Percentiles rank a stretch among this genome's conserved stretches.
Conservation (phyloP, 1,140 invertebrate species). For the Procambarus clarkii region DNA sequence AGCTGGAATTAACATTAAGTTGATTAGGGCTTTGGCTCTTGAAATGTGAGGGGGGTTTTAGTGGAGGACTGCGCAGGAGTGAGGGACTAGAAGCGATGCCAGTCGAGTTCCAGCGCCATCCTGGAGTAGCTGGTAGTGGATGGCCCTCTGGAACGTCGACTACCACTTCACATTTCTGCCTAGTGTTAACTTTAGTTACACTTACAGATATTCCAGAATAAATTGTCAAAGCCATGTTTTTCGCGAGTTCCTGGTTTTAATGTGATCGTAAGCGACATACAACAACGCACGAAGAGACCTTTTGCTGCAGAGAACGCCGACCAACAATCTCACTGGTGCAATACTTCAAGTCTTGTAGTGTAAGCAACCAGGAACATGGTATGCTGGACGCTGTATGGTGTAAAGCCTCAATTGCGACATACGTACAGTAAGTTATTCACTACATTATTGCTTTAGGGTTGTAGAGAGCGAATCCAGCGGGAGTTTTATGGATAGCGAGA, state of each 20-base stretch:
- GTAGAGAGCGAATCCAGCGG: too few species aligned
- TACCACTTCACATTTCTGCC: not conserved
- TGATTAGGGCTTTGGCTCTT: constrained; percentile 5
- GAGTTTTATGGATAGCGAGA: too few species aligned
- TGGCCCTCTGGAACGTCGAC: constrained; percentile 24
- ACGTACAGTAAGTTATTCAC: constrained; percentile 38
- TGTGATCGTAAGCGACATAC: not conserved
- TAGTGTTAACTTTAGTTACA: not conserved
- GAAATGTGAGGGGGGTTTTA: not conserved
- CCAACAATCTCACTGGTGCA: not conserved
- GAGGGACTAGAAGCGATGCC: constrained; percentile 45
- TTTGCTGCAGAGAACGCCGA: not conserved
- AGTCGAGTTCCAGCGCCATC: constrained; percentile 55
- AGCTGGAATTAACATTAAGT: not conserved
- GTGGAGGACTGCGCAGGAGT: constrained; percentile 42
- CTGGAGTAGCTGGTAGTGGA: constrained; percentile 45
- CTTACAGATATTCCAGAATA: not conserved
- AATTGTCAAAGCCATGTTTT: not conserved
- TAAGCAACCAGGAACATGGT: constrained; percentile 45
- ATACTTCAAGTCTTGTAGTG: not conserved
- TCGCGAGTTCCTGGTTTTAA: not conserved
- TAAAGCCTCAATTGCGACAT: constrained; percentile 58
- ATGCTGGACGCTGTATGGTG: constrained; percentile 64
- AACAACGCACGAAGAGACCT: not conserved
- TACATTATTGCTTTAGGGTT: not conserved